Conservation (phyloP, 2,888 invertebrate genomes). For the Hoplodrina ambigua region DNA sequence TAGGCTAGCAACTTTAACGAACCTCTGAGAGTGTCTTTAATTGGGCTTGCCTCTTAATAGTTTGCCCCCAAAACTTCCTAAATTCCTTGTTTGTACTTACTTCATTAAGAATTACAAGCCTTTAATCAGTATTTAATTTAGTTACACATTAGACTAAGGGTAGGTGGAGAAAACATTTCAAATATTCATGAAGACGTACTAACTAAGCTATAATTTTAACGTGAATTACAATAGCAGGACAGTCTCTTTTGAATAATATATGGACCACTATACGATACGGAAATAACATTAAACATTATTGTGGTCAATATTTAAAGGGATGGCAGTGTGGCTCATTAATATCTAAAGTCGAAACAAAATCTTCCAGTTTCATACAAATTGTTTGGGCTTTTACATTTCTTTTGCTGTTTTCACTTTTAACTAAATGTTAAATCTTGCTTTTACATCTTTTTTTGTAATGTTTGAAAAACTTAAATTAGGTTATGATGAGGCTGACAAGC, state of each 20-base stretch:
- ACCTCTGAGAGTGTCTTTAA: not conserved
- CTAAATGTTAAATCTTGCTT: too few relatives aligned
- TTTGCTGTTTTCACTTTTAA: too few relatives aligned
- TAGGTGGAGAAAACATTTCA: constrained; percentile 14
- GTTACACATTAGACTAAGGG: constrained; percentile 13
- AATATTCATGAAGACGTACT: constrained; percentile 41
- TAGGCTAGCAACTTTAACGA: constrained; percentile 2
- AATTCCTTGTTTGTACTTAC: constrained; percentile 1
- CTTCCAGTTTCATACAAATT: not conserved
- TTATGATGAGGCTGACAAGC: too few relatives aligned
- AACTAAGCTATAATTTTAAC: constrained; percentile 35
- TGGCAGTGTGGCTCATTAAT: not conserved
- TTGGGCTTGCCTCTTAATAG: not conserved
- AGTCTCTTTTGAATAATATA: constrained; percentile 34
- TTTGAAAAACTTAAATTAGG: too few relatives aligned
- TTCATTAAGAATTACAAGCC: constrained; percentile 36
- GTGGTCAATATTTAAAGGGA: not conserved
- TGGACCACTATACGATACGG: constrained; percentile 4
- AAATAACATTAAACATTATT: not conserved
- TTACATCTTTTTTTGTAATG: too few relatives aligned
- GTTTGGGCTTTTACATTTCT: too few relatives aligned
- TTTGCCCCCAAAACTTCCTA: constrained; percentile 7
- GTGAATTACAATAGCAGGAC: constrained; percentile 21
- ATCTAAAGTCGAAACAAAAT: not conserved
- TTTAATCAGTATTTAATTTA: constrained; percentile 31